Conservation (phyloP, 2,888 invertebrate genomes). For the Protodeltote pygarga region DNA sequence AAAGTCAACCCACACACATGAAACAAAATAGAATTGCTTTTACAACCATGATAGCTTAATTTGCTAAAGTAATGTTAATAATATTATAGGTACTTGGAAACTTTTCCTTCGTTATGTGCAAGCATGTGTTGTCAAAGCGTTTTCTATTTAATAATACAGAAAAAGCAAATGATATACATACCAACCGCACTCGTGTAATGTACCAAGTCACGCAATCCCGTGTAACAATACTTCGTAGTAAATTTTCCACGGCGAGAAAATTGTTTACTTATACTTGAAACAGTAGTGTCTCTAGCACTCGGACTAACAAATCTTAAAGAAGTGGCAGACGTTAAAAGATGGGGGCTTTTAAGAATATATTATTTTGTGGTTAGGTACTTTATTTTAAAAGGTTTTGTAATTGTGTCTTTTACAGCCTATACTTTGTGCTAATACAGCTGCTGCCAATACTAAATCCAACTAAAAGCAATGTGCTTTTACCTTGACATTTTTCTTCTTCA, state of each 20-base stretch:
- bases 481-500: too few relatives aligned
- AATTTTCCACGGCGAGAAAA: constrained; percentile 77
- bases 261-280: constrained; percentile 67
- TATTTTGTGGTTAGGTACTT: neutral
- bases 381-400: too few relatives aligned
- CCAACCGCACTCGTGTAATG: constrained; percentile 54
- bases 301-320: constrained; percentile 52
- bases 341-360: neutral
- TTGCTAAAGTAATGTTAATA: constrained; percentile 19
- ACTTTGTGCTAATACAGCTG: too few relatives aligned
- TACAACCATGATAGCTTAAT: too few relatives aligned
- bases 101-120: constrained; percentile 62
- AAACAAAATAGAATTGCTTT: too few relatives aligned
- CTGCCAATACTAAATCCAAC: too few relatives aligned
- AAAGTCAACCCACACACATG: too few relatives aligned
- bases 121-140: constrained; percentile 56
- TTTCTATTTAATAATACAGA: constrained; percentile 70
- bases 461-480: too few relatives aligned
- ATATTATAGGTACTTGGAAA: constrained; percentile 43
- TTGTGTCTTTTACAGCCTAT: too few relatives aligned
- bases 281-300: constrained; percentile 50
- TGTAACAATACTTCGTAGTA: constrained; percentile 65
- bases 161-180: constrained; percentile 52
- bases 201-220: constrained; percentile 65
- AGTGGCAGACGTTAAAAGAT: constrained; percentile 18